Evolutionary conservation across 2,797 vertebrate genomes (phyloP), one percentile per base, ranked within the genome.

Genomic region (Mus minutoides): DNA sequence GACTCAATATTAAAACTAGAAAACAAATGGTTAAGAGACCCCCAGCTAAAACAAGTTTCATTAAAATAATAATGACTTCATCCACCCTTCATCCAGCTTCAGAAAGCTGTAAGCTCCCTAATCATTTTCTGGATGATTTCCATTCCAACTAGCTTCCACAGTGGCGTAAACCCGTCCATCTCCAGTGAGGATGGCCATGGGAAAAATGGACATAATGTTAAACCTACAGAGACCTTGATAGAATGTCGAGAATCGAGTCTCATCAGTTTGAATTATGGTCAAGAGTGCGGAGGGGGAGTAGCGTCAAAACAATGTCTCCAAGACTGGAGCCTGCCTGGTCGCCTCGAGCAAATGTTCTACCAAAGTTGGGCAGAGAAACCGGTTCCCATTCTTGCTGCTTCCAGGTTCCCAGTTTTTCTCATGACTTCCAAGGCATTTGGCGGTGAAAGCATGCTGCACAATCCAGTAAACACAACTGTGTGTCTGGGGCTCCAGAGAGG

Each of bases 261-360:
- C 94, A 94, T 97, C 96, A 91, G 88, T 92, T 97, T 97, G 97
- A 97, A 95, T 98, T 97, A 96, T 54, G 90, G 82, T 71, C 84
- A 29, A 29, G 80, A 88, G 73, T 43, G 2, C 60, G 60, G 73
- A 85, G 71, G 71, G 21, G 46, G 40, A 7, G 60, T 37, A 64
- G 34, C n/a, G 17, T 94, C 92, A 91, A 97, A 92, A 94, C 94
- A 90, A 90, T 69, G 95, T 96, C 94, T 98, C 92, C n/a, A 43
- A 89, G 90, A 95, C 40, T 40, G 80, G 95, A 95, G 84, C 34
- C 92, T 90, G 96, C 92, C 97, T 95, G 46, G 92, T 89, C 92
- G 96, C 97, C 97, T 88, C 89, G 73, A 97, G 96, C 96, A 26
- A 94, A 96, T 12, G 67, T 79, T 96, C 92, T 56, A 78, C 82